A percentile compares a stretch with the other conserved stretches of the same genome.
Conservation (phyloP, 2,888 invertebrate genomes). For the Cerceris ruficornis region DNA sequence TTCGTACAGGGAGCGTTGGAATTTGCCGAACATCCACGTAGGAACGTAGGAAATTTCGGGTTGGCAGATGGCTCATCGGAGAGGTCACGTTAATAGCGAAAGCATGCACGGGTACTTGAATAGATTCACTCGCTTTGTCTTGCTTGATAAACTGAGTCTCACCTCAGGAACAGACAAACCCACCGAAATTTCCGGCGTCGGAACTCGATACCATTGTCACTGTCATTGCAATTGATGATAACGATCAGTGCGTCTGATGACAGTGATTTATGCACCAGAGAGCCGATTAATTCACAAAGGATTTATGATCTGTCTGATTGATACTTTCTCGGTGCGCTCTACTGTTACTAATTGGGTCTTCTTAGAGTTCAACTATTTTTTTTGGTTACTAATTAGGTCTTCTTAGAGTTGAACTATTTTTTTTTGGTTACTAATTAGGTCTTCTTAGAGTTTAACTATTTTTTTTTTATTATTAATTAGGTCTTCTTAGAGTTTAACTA, state of each 20-base stretch:
- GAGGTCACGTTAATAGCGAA: slow-evolving; percentile 53
- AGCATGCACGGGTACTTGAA: slow-evolving; percentile 56
- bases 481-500: too few relatives aligned
- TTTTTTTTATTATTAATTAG: too few relatives aligned
- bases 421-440: too few relatives aligned
- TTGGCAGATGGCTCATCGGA: slow-evolving; percentile 53
- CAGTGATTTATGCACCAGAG: slow-evolving; percentile 39
- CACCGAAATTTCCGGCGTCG: slow-evolving; percentile 41
- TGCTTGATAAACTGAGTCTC: slow-evolving; percentile 39
- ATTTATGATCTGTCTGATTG: too few relatives aligned
- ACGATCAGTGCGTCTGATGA: slow-evolving; percentile 36
- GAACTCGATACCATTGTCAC: slow-evolving; percentile 39
- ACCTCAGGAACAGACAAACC: slow-evolving; percentile 45
- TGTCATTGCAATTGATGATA: slow-evolving; percentile 14
- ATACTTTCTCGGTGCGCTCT: too few relatives aligned
- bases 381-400: too few relatives aligned
- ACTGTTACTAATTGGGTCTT: too few relatives aligned
- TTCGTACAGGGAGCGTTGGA: slow-evolving; percentile 44
- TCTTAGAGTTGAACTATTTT: too few relatives aligned
- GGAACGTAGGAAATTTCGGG: slow-evolving; percentile 58
- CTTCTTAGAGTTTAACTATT: too few relatives aligned
- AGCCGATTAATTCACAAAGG: too few relatives aligned
- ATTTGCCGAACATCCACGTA: slow-evolving; percentile 44
- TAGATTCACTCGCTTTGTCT: slow-evolving; percentile 61
- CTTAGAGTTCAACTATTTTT: too few relatives aligned